Evolutionary conservation across 2,888 invertebrate species (phyloP), one percentile per base, ranked within the genome.

Genomic region (Athalia rosae): DNA sequence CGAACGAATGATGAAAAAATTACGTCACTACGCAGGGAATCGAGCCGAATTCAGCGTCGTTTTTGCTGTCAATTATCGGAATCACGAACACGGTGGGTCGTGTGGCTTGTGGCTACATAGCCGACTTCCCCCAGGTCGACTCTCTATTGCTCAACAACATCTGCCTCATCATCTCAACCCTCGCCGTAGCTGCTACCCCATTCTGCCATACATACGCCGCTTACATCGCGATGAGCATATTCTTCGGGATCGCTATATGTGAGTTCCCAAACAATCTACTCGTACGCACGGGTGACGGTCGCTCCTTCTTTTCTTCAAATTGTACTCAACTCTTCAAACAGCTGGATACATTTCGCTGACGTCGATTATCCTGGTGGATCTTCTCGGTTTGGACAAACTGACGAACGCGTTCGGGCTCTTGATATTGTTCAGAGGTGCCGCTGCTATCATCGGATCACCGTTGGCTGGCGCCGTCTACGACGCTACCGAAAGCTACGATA

Each of bases 311-410:
- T 78, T 76, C 64, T 77, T 76, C 82, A 83, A 80, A 9, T 48
- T 67, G 66, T 73, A 67, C 53, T 67, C 5, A 41, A 67, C 53
- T 53, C 11, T 63, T 47, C 77, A 88, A 88, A 77, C 92, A 97
- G 97, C 99, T 80, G 98, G 98, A 80, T 99, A 98, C 91, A 98
- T 99, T 87, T 98, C 99, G 8, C 92, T 99, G 79, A 99, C 99
- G 61, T 99, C 99, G 69, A 99, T 99, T 88, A 98, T 99, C 87
- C 93, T 99, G 80, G 98, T 99, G 83, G 99, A 99, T 90, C 92
- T 99, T 56, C 93, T 99, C 67, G 99, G 99, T 1, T 91, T 99
- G 88, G 98, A 99, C 88, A 96, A 96, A 89, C 91, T 99, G 83
- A 99, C 99, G 66, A 99, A 98, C 90, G 98, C 99, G 66, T 99